Percentiles rank a stretch among this genome's conserved stretches.
Evolutionary conservation across 2,888 invertebrate species (phyloP).

Genomic region (Sturmia bella): DNA sequence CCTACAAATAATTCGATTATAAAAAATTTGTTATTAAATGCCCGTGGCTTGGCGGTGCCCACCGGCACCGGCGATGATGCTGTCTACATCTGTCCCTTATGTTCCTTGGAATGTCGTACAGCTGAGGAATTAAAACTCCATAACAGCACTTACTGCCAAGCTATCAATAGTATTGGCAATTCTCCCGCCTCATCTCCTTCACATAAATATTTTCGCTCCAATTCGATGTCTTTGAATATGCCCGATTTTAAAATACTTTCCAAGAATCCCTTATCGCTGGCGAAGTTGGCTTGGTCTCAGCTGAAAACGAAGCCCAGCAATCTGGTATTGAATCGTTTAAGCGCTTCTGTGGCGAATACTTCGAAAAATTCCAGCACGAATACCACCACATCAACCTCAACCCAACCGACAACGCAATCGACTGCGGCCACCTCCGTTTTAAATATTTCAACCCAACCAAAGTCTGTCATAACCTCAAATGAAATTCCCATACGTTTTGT

Average conservation of each 20-base stretch:
- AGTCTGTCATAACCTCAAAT: slow-evolving; percentile 15
- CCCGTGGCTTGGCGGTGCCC: slow-evolving; percentile 83
- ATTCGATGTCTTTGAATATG: slow-evolving; percentile 84
- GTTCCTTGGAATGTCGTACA: slow-evolving; percentile 90
- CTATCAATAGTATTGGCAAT: slow-evolving; percentile 82
- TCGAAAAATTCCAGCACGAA: slow-evolving; percentile 72
- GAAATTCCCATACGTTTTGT: slow-evolving; percentile 81
- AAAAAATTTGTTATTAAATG: slow-evolving; percentile 90
- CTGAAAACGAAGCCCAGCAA: slow-evolving; percentile 84
- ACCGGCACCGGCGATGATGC: slow-evolving; percentile 85
- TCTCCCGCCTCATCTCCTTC: slow-evolving; percentile 81
- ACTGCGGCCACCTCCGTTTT: slow-evolving; percentile 30
- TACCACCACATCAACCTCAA: slow-evolving; percentile 63
- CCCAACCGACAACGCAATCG: slow-evolving; percentile 52
- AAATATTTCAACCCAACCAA: slow-evolving; percentile 27
- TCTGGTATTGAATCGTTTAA: slow-evolving; percentile 82
- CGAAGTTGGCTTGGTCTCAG: slow-evolving; percentile 81
- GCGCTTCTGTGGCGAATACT: slow-evolving; percentile 76
- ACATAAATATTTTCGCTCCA: slow-evolving; percentile 84
- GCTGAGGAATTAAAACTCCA: slow-evolving; percentile 92
- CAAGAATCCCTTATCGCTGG: slow-evolving; percentile 77
- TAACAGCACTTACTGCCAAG: slow-evolving; percentile 90
- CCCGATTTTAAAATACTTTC: slow-evolving; percentile 83
- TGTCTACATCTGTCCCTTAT: slow-evolving; percentile 88
- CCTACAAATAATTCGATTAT: slow-evolving; percentile 87